Evolutionary conservation across 2,797 vertebrate genomes (phyloP).

Genomic region (Poecilia gillii): DNA sequence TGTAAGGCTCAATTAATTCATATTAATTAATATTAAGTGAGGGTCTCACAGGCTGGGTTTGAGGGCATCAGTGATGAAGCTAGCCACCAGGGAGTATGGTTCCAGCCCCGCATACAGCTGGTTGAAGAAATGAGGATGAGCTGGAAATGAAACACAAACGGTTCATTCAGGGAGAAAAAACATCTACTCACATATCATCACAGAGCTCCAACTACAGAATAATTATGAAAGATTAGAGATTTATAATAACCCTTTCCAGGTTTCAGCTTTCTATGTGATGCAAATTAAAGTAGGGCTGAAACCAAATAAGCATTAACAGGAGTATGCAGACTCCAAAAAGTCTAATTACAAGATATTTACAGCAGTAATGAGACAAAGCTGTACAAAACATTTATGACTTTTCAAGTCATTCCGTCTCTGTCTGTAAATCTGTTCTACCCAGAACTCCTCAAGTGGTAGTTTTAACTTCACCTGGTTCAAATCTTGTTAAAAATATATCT

Average conservation of each 20-base stretch:
- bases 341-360: no score
- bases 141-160: not conserved
- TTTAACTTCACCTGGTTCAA: no score
- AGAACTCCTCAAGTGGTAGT: no score
- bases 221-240: not conserved
- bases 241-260: not conserved
- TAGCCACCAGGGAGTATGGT: conserved; percentile 85
- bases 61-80: conserved; percentile 86
- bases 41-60: conserved; percentile 67
- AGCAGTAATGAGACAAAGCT: no score
- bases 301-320: no score
- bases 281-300: not conserved
- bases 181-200: not conserved
- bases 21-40: not conserved
- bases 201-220: not conserved
- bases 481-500: no score
- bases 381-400: no score
- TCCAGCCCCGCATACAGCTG: conserved; percentile 88
- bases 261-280: not conserved
- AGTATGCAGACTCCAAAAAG: no score
- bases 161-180: not conserved
- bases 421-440: no score
- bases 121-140: conserved; percentile 88
- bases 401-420: no score
- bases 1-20: not conserved